Percentiles rank a stretch among this genome's conserved stretches.
These are phyloP conservation scores for Ryuthela nishihirai DNA, from an alignment of 2,888 invertebrate genomes.

Conservation along the genomic window DNA sequence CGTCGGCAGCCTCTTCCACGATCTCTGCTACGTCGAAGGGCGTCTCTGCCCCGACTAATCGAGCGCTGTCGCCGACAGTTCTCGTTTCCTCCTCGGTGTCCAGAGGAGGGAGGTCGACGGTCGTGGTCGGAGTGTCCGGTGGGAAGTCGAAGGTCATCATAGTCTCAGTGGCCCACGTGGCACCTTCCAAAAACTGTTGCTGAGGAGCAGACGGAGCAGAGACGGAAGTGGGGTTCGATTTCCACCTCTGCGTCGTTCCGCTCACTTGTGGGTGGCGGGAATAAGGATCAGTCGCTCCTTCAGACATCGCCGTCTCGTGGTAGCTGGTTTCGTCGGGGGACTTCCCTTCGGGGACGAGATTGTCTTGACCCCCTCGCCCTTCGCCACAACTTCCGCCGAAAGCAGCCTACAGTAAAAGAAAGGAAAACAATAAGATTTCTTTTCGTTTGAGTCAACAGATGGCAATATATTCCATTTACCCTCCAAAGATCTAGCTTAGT, in stretches of 20 bases:
- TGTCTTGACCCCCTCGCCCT: conserved; percentile 18
- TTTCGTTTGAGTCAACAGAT: no score
- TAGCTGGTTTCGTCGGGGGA: conserved; percentile 10
- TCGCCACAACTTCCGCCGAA: conserved; percentile 7
- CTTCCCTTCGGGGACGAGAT: conserved; percentile 20
- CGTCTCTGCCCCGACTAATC: conserved; percentile 21
- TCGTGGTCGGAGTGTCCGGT: conserved; percentile 19
- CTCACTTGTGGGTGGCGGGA: conserved; percentile 1
- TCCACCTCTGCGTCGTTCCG: conserved; percentile 12
- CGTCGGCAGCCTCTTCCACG: conserved; percentile 25
- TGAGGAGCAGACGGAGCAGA: no score
- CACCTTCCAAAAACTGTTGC: conserved; percentile 7
- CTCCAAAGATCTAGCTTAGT: no score
- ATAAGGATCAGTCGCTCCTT: conserved; percentile 26
- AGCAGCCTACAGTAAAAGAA: conserved; percentile 6
- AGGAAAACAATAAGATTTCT: neutral
- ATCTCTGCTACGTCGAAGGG: conserved; percentile 33
- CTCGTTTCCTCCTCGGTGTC: conserved; percentile 3
- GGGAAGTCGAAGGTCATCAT: conserved; percentile 31
- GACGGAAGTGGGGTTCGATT: conserved; percentile 21
- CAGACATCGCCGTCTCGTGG: conserved; percentile 23
- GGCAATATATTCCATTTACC: no score
- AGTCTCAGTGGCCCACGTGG: conserved; percentile 16
- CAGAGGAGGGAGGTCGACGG: conserved; percentile 22
- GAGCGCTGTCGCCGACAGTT: conserved; percentile 3